Percentiles rank a stretch among this genome's conserved stretches.
Conservation (phyloP, 2,113 vertebrate genomes). For the Regulus satrapa region DNA sequence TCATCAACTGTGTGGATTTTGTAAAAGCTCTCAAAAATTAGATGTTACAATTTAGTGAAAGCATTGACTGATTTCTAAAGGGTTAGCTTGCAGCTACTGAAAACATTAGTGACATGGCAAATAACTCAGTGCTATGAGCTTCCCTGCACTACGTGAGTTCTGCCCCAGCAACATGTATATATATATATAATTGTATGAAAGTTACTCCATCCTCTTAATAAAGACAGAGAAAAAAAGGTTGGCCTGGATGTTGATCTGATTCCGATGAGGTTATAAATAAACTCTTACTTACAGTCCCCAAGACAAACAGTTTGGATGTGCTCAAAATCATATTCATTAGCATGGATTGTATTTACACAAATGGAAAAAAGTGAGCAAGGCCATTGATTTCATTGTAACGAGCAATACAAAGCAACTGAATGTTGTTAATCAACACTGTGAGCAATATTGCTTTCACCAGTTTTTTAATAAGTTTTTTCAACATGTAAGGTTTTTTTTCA, state of each 20-base stretch:
- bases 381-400: background rate
- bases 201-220: background rate
- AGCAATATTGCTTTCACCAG: background rate
- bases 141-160: background rate
- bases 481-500: background rate
- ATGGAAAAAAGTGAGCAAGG: conserved; percentile 8
- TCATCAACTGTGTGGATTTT: conserved; percentile 34
- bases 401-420: background rate
- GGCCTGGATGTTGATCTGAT: background rate
- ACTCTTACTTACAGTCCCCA: background rate
- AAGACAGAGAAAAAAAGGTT: background rate
- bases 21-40: conserved; percentile 58
- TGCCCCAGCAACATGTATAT: background rate
- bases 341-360: conserved; percentile 33
- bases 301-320: conserved; percentile 5
- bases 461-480: background rate
- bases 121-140: background rate
- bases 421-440: background rate
- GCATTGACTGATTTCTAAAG: conserved; percentile 48
- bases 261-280: background rate
- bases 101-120: background rate
- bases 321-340: conserved; percentile 28
- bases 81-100: conserved; percentile 17
- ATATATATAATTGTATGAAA: background rate
- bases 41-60: conserved; percentile 53